Evolutionary conservation across 2,888 invertebrate species (phyloP), one percentile per base, ranked within the genome.

Genomic region (Mythimna albipuncta): DNA sequence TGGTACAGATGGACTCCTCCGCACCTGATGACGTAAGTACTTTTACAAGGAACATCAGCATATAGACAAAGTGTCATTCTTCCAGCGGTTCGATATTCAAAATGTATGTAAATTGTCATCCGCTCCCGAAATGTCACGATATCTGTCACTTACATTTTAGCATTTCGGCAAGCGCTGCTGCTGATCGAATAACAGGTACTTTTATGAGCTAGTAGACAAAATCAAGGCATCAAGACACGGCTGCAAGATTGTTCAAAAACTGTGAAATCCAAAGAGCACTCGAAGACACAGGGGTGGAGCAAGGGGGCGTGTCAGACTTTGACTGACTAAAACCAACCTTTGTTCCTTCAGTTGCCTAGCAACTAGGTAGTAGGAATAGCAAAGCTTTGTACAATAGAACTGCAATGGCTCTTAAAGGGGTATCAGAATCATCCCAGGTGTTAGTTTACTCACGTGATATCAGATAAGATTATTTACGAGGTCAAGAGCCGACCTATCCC

Each of bases 11-110:
- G 50, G 96, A 96, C 77, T 87, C 92, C 16, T 89, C 94, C 2
- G 90, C 91, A 68, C 88, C 93, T 66, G 96, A 96, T 74, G 95
- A 95, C 76, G 96, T 96, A 85, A 94, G 94, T 88, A 10, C 1
- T 41, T 6, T 16, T 35, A 19, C 3, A 38, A 38, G 10, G 6
- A 61, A 21, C 21, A 2, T 11, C 41, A 61, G 21, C n/a, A 1
- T 35, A 9, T 58, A 10, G 3, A 57, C 57, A 32, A 16, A 2
- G 16, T 6, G 13, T 16, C 26, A 16, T 58, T 58, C 19, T 32
- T 26, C 13, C 16, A 55, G 35, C 16, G 16, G 47, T 47, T 47
- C 47, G 47, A 47, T 47, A 19, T 47, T 47, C 16, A 19, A 47
- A 47, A 47, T 19, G 13, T 47, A 47, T 47, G 47, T 6, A 16